phyloP scores from a whole-genome alignment of 2,888 invertebrate species.

The Bombylius discolor region DNA sequence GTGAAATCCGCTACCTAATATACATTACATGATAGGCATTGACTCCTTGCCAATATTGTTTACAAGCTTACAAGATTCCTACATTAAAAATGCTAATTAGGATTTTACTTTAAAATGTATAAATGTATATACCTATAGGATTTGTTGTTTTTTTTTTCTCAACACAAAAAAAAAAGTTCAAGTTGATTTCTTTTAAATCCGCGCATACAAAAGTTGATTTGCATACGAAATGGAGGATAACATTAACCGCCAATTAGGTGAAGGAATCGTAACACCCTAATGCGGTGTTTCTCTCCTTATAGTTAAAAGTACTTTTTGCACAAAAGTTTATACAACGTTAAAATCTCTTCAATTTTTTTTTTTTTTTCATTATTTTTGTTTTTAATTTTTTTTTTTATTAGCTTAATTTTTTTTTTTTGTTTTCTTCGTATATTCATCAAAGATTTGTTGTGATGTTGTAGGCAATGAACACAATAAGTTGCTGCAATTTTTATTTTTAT shows the following conservation, averaged over 20 bases:
- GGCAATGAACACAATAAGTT: background rate
- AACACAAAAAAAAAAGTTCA: background rate
- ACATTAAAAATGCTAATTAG: conserved; percentile 36
- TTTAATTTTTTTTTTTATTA: too few species aligned
- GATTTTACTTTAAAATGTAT: conserved; percentile 11
- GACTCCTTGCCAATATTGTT: conserved; percentile 17
- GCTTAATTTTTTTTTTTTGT: too few species aligned
- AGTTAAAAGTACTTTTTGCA: too few species aligned
- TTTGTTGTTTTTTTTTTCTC: too few species aligned
- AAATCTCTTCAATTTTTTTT: too few species aligned
- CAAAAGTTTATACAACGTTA: too few species aligned
- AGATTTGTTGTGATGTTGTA: too few species aligned
- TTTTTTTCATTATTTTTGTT: too few species aligned
- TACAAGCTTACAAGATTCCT: conserved; percentile 30
- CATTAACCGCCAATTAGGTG: conserved; percentile 35
- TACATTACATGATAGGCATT: conserved; percentile 7
- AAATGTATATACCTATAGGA: too few species aligned
- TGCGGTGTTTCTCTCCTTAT: too few species aligned
- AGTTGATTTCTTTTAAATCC: conserved; percentile 10
- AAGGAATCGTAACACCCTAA: conserved; percentile 28
- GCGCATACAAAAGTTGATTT: conserved; percentile 11
- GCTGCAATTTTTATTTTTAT: background rate
- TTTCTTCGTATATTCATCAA: too few species aligned
- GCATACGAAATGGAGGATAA: conserved; percentile 24
- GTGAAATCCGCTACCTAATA: background rate